Evolutionary conservation across 2,113 vertebrate genomes (phyloP), one percentile per base, ranked within the genome.

Genomic region (Emydocephalus ijimae): DNA sequence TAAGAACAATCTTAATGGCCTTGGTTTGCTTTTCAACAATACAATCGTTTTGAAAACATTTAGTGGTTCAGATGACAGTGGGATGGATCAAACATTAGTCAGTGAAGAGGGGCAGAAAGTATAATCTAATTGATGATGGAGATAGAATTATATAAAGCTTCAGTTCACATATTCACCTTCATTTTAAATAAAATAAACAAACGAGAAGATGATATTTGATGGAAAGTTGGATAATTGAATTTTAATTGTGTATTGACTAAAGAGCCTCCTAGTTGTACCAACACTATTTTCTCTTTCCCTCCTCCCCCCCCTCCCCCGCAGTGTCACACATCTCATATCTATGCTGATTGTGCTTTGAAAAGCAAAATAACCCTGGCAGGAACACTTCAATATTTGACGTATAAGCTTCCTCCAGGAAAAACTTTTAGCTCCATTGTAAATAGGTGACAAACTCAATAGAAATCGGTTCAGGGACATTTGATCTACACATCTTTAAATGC

Each of bases 291-390:
- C 7, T 48, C 48, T 48, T 39, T 3, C 2, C 56, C 21, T 11
- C 23, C 4, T 11, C 1, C 1, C 1, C 4, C 26, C 1, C 1
- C 1, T 3, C 20, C 69, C 7, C 18, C 3, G 15, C n/a, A 74
- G n/a, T 69, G 61, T 34, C n/a, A 34, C n/a, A 34, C 2, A 74
- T 6, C n/a, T 74, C 64, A 34, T 74, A 39, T 20, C n/a, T 81
- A 39, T 18, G 34, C n/a, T 8, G 69, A 81, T 39, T 39, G n/a
- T 20, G 15, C n/a, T 39, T 39, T 81, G 34, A 81, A 81, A 81
- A 39, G 15, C 69, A 81, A 81, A 81, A 81, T 81, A 34, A 20
- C 34, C 34, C n/a, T 21, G 34, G 69, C n/a, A 81, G 15, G 18
- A 39, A 20, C 6, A 39, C n/a, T 81, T 81, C 6, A 39, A 18